Base-by-base conservation (phyloP, 2,113 vertebrate species). In the Thomomys bottae region DNA sequence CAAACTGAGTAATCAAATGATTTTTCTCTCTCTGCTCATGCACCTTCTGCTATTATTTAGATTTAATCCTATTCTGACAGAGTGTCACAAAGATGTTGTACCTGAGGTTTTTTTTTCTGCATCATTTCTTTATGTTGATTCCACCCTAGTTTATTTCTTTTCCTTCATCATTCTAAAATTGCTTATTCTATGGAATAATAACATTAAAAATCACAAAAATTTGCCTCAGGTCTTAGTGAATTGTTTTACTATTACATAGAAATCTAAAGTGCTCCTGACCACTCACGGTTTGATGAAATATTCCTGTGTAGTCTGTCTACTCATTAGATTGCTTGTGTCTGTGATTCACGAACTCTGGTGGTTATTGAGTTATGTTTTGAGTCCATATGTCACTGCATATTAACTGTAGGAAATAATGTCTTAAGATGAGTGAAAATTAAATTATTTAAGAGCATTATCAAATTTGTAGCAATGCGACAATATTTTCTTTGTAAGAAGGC, bases 361-460 rank as follows among this genome's bases (percentile, higher is more conserved):
- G 7, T 30, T 67, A 26, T 12, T 73, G 36, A 77, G 8, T 88
- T 70, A 57, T 14, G 88, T 73, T 34, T 6, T 24, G 30, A 77
- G 20, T n/a, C 40, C 23, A 54, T 12, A 17, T 17, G 24, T 4
- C 30, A 75, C 15, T 40, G 40, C 83, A 11, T 8, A 26, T 14
- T 68, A 15, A 59, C 34, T 79, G n/a, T 54, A 85, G 38, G 20
- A 34, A 82, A 77, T 79, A 59, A 68, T 54, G 49, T 17, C 12
- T 54, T 54, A 70, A 70, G 20, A 34, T 59, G 20, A 73, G 61
- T 49, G 77, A 70, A 61, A 63, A 77, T 88, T 11, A 90, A 75
- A 59, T 89, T 26, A 84, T 77, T 88, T 26, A 10, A 87, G 80
- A 78, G 17, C 24, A 72, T 70, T 87, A 45, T 66, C 24, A 83